Conservation (phyloP, 2,888 invertebrate species). For the Harpalus rufipes region DNA sequence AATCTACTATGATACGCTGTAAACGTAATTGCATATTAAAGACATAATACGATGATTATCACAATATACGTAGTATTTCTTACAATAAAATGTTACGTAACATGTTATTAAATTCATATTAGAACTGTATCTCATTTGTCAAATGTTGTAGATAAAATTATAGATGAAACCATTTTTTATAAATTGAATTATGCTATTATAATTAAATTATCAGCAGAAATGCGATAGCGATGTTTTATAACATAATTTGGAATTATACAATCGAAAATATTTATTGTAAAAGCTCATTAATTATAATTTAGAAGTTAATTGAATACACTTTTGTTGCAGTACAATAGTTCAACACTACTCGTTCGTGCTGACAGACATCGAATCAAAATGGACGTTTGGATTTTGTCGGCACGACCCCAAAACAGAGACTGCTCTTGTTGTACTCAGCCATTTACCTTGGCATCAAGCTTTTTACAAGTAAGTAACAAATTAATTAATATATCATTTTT, state of each 20-base stretch:
- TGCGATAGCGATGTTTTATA: no score
- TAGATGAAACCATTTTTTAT: no score
- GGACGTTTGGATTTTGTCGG: constrained; percentile 98
- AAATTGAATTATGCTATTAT: no score
- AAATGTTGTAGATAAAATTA: no score
- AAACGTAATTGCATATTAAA: constrained; percentile 11
- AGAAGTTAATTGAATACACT: no score
- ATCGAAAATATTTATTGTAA: no score
- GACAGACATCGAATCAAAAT: constrained; percentile 96
- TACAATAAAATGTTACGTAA: neutral
- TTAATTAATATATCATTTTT: neutral
- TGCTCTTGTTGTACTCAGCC: constrained; percentile 91
- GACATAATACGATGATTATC: constrained; percentile 14
- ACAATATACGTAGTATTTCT: neutral
- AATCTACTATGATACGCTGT: neutral
- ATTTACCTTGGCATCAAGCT: constrained; percentile 97
- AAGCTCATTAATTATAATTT: no score
- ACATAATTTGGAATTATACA: no score
- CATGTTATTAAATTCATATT: constrained; percentile 19
- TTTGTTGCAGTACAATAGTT: constrained; percentile 84
- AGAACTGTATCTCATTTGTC: neutral
- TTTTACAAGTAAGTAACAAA: constrained; percentile 90
- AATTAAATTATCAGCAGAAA: no score
- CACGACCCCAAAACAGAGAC: constrained; percentile 94
- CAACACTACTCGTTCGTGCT: constrained; percentile 98